phyloP scores from a whole-genome alignment of 2,797 vertebrate species.

The Sitta carolinensis region DNA sequence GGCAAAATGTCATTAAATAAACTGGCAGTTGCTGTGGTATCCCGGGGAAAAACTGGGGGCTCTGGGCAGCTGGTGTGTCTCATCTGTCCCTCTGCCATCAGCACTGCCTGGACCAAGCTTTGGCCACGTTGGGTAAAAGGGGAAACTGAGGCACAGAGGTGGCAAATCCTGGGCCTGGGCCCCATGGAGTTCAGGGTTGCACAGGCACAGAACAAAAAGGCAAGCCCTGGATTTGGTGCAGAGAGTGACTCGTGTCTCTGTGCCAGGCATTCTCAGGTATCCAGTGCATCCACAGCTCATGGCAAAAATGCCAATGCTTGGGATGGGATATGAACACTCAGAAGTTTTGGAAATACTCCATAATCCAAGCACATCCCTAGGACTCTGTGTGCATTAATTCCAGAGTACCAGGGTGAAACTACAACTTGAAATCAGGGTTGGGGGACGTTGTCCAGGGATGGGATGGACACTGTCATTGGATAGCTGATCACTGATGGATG shows the following conservation, averaged over 20 bases:
- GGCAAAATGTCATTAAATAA: background rate
- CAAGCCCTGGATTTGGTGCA: background rate
- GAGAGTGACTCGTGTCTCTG: fast-evolving
- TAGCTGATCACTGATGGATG: background rate
- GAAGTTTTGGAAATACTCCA: background rate
- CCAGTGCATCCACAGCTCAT: background rate
- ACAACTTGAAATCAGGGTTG: background rate
- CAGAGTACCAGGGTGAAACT: background rate
- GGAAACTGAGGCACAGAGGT: background rate
- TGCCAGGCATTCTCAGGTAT: background rate
- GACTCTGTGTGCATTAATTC: background rate
- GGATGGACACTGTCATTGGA: background rate
- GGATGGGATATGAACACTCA: background rate
- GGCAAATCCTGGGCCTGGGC: background rate
- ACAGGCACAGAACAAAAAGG: background rate
- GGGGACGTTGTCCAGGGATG: background rate
- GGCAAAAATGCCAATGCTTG: no score
- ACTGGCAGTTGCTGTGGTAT: background rate
- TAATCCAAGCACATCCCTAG: background rate
- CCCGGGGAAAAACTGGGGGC: background rate
- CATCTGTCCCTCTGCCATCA: background rate
- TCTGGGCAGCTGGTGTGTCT: fast-evolving
- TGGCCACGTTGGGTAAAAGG: background rate
- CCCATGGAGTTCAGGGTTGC: background rate
- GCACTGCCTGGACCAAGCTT: background rate